Conservation (phyloP, 2,797 vertebrate genomes). For the Anomalospiza imberbis region DNA sequence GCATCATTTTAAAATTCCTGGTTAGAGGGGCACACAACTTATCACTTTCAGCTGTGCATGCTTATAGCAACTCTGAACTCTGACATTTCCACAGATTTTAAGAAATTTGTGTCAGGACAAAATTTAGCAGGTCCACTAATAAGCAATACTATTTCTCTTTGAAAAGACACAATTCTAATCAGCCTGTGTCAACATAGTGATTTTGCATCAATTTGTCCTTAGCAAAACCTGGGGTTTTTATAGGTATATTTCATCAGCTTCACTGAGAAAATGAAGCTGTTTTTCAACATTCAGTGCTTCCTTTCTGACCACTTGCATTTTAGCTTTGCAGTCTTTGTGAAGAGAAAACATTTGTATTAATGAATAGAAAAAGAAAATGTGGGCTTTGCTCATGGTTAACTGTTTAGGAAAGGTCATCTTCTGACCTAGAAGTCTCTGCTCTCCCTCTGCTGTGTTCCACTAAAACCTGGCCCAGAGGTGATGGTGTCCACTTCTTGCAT, state of each 20-base stretch:
- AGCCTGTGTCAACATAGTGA: background rate
- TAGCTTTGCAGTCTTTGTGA: background rate
- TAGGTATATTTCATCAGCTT: background rate
- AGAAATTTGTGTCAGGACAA: constrained; percentile 20
- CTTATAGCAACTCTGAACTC: background rate
- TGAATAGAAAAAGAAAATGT: rapidly evolving
- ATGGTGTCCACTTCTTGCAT: background rate
- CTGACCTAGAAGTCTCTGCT: background rate
- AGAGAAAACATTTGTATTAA: background rate
- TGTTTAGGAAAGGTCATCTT: background rate
- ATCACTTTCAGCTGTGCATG: background rate
- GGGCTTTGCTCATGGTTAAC: background rate
- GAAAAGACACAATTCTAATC: constrained; percentile 30
- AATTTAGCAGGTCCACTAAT: constrained; percentile 37
- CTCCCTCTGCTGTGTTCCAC: background rate
- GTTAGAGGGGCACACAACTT: constrained; percentile 13
- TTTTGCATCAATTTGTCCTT: constrained; percentile 16
- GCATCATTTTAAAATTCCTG: constrained; percentile 17
- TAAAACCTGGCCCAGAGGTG: background rate
- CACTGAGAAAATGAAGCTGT: background rate
- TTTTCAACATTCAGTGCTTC: background rate
- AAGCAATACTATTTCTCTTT: constrained; percentile 21
- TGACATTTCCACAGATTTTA: constrained; percentile 30
- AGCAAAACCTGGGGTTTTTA: background rate
- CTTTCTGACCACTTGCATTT: background rate